Base-by-base conservation (phyloP, 1,140 invertebrate species). In the Oreohelix idahoensis region DNA sequence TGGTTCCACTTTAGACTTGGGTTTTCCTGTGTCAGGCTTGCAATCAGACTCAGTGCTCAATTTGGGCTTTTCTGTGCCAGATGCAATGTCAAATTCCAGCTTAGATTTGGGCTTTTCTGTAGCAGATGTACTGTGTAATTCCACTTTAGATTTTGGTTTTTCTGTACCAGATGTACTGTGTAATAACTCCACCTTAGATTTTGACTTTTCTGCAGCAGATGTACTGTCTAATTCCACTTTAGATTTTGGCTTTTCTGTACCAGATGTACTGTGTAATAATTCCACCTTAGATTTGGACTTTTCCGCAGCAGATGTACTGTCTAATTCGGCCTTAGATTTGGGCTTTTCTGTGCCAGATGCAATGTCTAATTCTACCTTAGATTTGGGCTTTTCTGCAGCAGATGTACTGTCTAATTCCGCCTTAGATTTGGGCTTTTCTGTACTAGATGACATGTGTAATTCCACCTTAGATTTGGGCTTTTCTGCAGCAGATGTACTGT, bases 251-350 rank as follows among this genome's bases (percentile, higher is more conserved):
- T 80, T 32, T 80, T 58, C 53, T 23, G 10, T 49, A 49, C 17
- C 45, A 38, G 38, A 23, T 45, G 15, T 15, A 8, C 17, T 49
- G 17, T n/a, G n/a, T n/a, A n/a, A n/a, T n/a, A n/a, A n/a, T n/a
- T 75, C 73, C 20, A 53, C 66, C 35, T 74, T 76, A n/a, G 32
- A 4, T 26, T 36, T 10, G 63, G 78, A 69, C 4, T 80, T 32
- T 80, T 58, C 53, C 5, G 10, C 17, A 49, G 8, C 45, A 38
- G n/a, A n/a, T n/a, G 38, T 15, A 8, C 17, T 49, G 17, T n/a
- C n/a, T n/a, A n/a, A n/a, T n/a, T 75, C 73, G 10, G 39, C 66
- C 35, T 74, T 76, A n/a, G 32, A 4, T 26, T 36, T 10, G 63
- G 78, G 39, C 4, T 80, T 32, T 80, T 58, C 53, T 23, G 10